Conservation (phyloP, 2,113 vertebrate species). For the Phocoena phocoena region DNA sequence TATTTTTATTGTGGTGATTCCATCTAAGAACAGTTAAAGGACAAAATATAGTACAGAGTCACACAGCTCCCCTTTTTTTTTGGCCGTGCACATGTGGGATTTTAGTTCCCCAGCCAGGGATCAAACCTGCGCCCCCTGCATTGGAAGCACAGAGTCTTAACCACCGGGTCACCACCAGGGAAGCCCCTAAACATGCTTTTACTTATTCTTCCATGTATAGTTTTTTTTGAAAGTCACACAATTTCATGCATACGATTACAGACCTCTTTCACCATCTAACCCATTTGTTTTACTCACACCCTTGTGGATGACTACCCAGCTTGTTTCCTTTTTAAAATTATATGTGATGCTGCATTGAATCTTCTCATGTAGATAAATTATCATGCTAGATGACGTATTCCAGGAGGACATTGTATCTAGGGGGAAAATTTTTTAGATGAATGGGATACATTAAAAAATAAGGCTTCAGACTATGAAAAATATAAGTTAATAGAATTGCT, state of each 20-base stretch:
- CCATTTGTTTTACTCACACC: not conserved
- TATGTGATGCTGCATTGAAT: not conserved
- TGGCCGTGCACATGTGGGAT: fast-evolving
- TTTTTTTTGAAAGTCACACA: not conserved
- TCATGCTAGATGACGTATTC: not conserved
- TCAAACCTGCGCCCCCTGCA: too few species aligned
- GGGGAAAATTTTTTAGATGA: not conserved
- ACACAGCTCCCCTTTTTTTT: not conserved
- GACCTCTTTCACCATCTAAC: not conserved
- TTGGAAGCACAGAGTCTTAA: too few species aligned
- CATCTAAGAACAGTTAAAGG: not conserved
- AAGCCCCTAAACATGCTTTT: not conserved
- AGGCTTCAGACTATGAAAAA: not conserved
- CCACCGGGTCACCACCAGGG: too few species aligned
- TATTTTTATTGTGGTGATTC: slow-evolving; percentile 11
- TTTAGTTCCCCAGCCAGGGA: too few species aligned
- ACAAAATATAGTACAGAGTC: not conserved
- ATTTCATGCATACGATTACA: not conserved
- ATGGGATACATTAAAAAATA: not conserved
- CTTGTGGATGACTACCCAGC: not conserved
- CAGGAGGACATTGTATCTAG: not conserved
- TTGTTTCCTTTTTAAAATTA: not conserved
- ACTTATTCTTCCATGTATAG: not conserved
- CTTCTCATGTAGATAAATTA: not conserved
- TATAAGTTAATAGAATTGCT: not conserved